Conservation (phyloP, 1,140 invertebrate genomes). For the Saccostrea cuccullata region DNA sequence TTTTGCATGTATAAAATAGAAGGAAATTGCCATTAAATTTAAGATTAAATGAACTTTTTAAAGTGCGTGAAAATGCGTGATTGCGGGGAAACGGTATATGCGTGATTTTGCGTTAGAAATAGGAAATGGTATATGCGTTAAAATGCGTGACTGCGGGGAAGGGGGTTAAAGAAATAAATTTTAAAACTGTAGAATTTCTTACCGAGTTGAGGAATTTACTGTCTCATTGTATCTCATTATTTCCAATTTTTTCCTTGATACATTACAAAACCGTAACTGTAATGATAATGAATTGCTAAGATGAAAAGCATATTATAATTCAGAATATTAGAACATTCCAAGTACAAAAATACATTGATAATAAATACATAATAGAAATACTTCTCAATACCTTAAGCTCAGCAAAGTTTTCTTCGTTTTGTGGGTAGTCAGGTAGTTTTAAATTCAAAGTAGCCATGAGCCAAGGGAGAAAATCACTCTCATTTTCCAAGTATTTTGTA, state of each 20-base stretch:
- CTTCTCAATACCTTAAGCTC: neutral
- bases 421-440: neutral
- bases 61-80: too few relatives aligned
- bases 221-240: neutral
- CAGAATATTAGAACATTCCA: neutral
- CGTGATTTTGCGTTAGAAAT: too few relatives aligned
- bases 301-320: neutral
- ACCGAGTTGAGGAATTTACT: neutral
- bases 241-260: neutral
- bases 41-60: too few relatives aligned
- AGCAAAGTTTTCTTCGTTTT: neutral
- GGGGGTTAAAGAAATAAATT: too few relatives aligned
- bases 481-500: neutral
- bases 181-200: neutral
- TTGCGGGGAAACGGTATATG: too few relatives aligned
- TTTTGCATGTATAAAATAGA: too few relatives aligned
- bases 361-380: neutral
- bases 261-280: neutral
- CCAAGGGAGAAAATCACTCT: conserved; percentile 1
- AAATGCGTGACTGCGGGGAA: too few relatives aligned
- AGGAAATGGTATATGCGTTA: too few relatives aligned
- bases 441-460: neutral
- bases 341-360: neutral
- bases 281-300: neutral
- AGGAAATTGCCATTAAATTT: too few relatives aligned